phyloP scores from a whole-genome alignment of 2,113 vertebrate species.

The Oxygymnocypris stewartii region DNA sequence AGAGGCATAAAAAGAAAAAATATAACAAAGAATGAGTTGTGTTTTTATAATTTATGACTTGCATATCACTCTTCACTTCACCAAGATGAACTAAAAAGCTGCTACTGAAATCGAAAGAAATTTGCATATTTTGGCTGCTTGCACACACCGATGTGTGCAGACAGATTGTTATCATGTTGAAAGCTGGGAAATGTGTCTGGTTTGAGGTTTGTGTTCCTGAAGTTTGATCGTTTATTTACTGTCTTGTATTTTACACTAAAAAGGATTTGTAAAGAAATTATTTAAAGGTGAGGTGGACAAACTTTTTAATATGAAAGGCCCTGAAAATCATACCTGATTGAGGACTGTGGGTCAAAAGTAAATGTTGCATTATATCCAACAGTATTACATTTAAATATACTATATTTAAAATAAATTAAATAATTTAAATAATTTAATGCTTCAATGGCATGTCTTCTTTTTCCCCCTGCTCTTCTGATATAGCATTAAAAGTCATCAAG shows the following conservation, averaged over 20 bases:
- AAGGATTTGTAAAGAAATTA: neutral
- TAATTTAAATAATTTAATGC: too few relatives aligned
- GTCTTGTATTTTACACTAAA: neutral
- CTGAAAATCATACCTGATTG: neutral
- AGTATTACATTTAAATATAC: too few relatives aligned
- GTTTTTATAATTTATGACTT: neutral
- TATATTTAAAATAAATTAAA: too few relatives aligned
- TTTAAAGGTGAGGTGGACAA: neutral
- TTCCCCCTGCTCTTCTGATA: too few relatives aligned
- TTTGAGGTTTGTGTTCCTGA: neutral
- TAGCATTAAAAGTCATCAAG: too few relatives aligned
- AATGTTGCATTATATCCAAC: too few relatives aligned
- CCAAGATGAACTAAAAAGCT: neutral
- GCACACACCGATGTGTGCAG: neutral
- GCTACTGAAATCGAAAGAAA: neutral
- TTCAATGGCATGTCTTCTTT: too few relatives aligned
- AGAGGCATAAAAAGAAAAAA: neutral
- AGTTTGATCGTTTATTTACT: neutral
- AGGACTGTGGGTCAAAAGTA: neutral
- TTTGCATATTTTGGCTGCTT: neutral
- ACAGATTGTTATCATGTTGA: slow-evolving; percentile 7
- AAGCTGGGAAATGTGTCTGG: neutral
- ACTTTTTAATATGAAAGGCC: neutral
- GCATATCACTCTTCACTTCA: neutral
- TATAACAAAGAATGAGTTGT: neutral